Evolutionary conservation across 2,888 invertebrate genomes (phyloP).

Genomic region (Yponomeuta sedellus): DNA sequence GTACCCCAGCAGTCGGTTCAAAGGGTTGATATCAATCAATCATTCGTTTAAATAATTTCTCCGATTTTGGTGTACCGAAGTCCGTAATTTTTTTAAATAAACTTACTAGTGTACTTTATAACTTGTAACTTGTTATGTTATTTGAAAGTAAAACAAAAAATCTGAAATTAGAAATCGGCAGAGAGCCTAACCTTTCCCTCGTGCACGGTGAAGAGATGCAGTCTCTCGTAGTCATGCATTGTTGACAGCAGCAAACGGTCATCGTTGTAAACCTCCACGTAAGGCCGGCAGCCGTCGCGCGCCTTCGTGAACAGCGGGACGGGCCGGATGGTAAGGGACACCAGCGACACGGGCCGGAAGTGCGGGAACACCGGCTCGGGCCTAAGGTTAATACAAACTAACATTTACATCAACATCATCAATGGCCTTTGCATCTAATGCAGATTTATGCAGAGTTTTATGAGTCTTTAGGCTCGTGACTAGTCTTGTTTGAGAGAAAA

Average conservation of each 20-base stretch:
- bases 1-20: too few relatives aligned
- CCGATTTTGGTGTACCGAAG: too few relatives aligned
- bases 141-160: too few relatives aligned
- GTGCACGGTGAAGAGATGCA: slow-evolving; percentile 83
- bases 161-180: too few relatives aligned
- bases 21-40: too few relatives aligned
- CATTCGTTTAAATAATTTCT: too few relatives aligned
- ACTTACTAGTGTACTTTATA: too few relatives aligned
- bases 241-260: slow-evolving; percentile 89
- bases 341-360: slow-evolving; percentile 87
- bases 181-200: slow-evolving; percentile 80
- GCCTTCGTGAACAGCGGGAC: slow-evolving; percentile 95
- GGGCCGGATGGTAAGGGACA: slow-evolving; percentile 88
- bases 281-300: slow-evolving; percentile 95
- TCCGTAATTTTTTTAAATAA: too few relatives aligned
- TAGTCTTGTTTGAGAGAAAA: too few relatives aligned
- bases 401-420: slow-evolving; percentile 17
- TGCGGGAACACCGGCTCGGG: slow-evolving; percentile 86
- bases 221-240: slow-evolving; percentile 91
- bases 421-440: background rate
- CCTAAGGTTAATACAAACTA: slow-evolving; percentile 40
- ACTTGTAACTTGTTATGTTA: too few relatives aligned
- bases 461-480: too few relatives aligned
- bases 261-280: slow-evolving; percentile 93
- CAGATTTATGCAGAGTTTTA: too few relatives aligned